A percentile compares a stretch with the other conserved stretches of the same genome.
phyloP scores from a whole-genome alignment of 2,113 vertebrate species.

The Picathartes gymnocephalus region DNA sequence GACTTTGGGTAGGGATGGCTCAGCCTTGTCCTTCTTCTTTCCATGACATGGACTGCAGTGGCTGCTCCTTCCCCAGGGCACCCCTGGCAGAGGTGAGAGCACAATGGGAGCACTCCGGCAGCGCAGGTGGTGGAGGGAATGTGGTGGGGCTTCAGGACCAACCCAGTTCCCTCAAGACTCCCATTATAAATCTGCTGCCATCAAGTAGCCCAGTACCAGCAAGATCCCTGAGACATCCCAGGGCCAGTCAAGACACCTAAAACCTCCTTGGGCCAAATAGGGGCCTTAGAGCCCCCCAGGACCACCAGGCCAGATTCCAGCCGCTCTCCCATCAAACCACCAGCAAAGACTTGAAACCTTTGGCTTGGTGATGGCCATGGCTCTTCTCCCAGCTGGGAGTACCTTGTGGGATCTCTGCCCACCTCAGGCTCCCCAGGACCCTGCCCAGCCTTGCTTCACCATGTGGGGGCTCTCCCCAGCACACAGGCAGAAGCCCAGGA shows the following conservation, averaged over 20 bases:
- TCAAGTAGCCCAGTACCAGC: not conserved
- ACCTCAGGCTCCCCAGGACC: not conserved
- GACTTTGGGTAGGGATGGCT: not conserved
- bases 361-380: accelerated
- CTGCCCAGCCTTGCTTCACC: accelerated
- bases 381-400: not conserved
- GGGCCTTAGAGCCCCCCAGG: not conserved
- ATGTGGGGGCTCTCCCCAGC: not conserved
- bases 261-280: not conserved
- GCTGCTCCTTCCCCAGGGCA: not conserved
- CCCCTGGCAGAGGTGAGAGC: not conserved
- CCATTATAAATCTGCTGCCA: not conserved
- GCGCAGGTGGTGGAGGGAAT: not conserved
- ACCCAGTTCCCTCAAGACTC: not conserved
- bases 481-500: accelerated
- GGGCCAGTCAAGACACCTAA: no score
- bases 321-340: not conserved
- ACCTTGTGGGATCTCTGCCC: not conserved
- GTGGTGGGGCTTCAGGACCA: not conserved
- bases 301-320: not conserved
- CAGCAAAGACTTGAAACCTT: not conserved
- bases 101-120: not conserved
- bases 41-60: not conserved
- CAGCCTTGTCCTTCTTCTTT: not conserved
- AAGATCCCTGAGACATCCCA: not conserved